phyloP scores from a whole-genome alignment of 1,140 invertebrate genomes.

The Pentalonia nigronervosa region DNA sequence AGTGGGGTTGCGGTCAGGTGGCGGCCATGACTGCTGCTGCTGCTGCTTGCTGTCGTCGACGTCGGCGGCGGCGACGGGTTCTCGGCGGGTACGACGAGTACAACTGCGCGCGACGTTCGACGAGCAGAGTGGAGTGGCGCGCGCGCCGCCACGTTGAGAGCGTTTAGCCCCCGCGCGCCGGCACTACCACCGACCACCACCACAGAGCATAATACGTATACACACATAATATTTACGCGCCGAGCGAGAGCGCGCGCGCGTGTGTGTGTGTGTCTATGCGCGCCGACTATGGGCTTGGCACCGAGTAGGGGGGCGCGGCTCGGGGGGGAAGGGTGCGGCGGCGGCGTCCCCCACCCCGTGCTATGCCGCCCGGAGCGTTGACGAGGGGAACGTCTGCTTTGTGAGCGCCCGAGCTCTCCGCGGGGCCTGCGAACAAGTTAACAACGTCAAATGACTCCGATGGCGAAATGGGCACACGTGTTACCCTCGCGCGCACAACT shows the following conservation, averaged over 20 bases:
- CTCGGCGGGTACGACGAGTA: constrained; percentile 26
- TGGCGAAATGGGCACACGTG: constrained; percentile 56
- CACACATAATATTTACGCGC: constrained; percentile 3
- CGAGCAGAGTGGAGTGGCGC: constrained; percentile 29
- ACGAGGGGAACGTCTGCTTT: constrained; percentile 53
- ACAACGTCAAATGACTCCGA: constrained; percentile 49
- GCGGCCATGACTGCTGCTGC: constrained; percentile 47
- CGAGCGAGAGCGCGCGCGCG: no score
- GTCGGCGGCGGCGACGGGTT: constrained; percentile 32
- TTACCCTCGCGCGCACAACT: constrained; percentile 43
- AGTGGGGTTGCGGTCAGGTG: constrained; percentile 57
- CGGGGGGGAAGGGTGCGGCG: constrained; percentile 53
- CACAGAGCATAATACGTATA: not conserved
- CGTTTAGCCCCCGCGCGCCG: constrained; percentile 48
- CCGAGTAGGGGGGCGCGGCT: not conserved
- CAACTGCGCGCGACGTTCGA: not conserved
- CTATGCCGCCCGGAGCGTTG: not conserved
- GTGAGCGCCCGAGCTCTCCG: constrained; percentile 28
- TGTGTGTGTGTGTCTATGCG: not conserved
- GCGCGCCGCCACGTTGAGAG: constrained; percentile 54
- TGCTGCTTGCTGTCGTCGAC: not conserved
- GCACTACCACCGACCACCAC: not conserved
- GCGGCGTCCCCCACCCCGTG: constrained; percentile 46
- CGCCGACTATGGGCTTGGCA: constrained; percentile 36
- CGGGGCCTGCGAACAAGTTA: constrained; percentile 52